Percentiles rank a stretch among this genome's conserved stretches.
Conservation (phyloP, 2,113 vertebrate genomes). For the Rhinolophus sinicus region DNA sequence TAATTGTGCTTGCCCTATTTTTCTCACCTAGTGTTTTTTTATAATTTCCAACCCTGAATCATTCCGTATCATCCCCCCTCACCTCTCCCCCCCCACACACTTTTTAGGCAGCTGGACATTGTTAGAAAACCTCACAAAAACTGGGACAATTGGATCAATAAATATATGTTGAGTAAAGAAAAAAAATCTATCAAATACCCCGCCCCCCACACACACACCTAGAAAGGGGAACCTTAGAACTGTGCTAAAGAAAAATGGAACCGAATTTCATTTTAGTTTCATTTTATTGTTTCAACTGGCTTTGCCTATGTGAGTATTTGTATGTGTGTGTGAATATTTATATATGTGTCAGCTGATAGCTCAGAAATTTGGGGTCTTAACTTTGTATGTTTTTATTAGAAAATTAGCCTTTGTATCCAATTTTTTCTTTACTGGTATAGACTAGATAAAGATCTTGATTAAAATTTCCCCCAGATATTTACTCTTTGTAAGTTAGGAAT, state of each 20-base stretch:
- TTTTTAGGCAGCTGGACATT: background rate
- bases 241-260: background rate
- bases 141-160: constrained; percentile 36
- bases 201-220: rapidly evolving
- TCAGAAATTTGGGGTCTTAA: constrained; percentile 25
- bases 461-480: constrained; percentile 12
- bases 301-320: background rate
- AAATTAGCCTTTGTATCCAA: background rate
- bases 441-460: background rate
- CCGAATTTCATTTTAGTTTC: constrained; percentile 1
- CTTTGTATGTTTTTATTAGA: background rate
- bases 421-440: background rate
- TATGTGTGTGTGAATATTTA: background rate
- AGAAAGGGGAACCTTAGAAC: background rate
- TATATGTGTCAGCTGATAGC: background rate
- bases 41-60: constrained; percentile 1
- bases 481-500: background rate
- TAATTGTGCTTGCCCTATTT: background rate
- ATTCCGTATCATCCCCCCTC: background rate
- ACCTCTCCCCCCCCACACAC: background rate
- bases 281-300: background rate
- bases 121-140: constrained; percentile 55
- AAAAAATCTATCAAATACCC: background rate
- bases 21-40: background rate
- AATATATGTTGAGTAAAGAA: background rate